Percentiles rank a stretch among this genome's conserved stretches.
These are phyloP conservation scores for Grus americana DNA, from an alignment of 2,113 vertebrate genomes.

Conservation along the genomic window DNA sequence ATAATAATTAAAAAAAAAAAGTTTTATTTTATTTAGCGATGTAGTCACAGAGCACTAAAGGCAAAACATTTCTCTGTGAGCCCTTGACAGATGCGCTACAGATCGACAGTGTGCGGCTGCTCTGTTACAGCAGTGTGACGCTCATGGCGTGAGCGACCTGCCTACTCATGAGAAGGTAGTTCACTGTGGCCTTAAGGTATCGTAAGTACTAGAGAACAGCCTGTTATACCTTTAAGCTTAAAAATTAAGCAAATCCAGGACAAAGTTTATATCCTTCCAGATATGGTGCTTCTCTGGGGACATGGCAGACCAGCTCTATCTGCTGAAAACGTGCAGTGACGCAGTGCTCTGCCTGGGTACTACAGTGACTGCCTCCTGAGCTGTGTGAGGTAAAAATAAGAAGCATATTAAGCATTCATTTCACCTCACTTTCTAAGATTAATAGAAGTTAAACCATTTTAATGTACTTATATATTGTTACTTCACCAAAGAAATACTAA, in stretches of 20 bases:
- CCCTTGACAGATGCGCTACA: not conserved
- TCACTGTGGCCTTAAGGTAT: not conserved
- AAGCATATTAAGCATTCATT: not conserved
- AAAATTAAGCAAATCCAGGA: not conserved
- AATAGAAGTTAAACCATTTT: not conserved
- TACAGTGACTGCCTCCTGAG: not conserved
- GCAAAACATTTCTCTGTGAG: not conserved
- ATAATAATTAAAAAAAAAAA: not conserved
- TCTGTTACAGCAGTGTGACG: not conserved
- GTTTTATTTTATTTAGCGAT: not conserved
- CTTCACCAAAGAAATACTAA: not conserved
- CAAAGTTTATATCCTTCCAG: not conserved
- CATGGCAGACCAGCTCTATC: not conserved
- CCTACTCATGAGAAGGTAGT: not conserved
- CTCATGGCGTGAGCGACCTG: not conserved
- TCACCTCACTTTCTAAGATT: not conserved
- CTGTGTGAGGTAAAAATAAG: not conserved
- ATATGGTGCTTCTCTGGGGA: fast-evolving
- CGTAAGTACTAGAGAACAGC: not conserved
- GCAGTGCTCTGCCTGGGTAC: not conserved
- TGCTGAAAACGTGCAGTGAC: not conserved
- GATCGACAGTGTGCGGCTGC: not conserved
- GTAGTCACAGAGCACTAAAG: not conserved
- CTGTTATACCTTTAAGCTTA: not conserved
- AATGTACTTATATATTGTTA: not conserved